Evolutionary conservation across 2,113 vertebrate species (phyloP), one percentile per base, ranked within the genome.

Genomic region (Oxygymnocypris stewartii): DNA sequence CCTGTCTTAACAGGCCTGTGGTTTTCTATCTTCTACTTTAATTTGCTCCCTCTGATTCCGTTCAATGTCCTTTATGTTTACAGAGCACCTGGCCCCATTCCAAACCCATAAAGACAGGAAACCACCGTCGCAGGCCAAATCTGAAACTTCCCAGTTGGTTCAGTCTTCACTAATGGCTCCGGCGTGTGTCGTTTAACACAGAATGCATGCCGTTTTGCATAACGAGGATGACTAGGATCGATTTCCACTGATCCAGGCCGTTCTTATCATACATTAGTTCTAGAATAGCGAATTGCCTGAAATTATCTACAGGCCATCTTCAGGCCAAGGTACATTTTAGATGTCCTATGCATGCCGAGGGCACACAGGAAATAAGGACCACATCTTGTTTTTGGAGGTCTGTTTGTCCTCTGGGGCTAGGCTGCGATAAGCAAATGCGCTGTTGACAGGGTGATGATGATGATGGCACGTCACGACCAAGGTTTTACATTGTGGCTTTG

Each of bases 401-500:
- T 82, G 42, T 82, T 82, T 71, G 81, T 82, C 69, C 69, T 74
- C 23, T 57, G 80, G 31, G 73, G 49, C 65, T 11, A 8, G 35
- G 9, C 44, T 28, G 82, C 14, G 82, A 84, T 84, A 84, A 84
- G 82, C 69, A 84, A 84, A 74, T 57, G 65, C 18, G 4, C 23
- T 42, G 69, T 37, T 54, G 49, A 83, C 65, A 54, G 65, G 81
- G 49, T 42, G 42, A 61, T 44, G 81, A 76, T 44, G 81, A 76
- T 73, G 75, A 75, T 71, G 84, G 75, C 40, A 44, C 54, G 63
- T 25, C 31, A 28, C 10, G 47, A 84, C 69, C 84, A 89, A 87
- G 88, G 88, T 86, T 79, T 79, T 35, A 31, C 8, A 40, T 35
- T 7, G 18, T 42, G n/a, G 54, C 78, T 63, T 37, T 74, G 67